Evolutionary conservation across 2,113 vertebrate species (phyloP).

Genomic region (Ctenomys sociabilis): DNA sequence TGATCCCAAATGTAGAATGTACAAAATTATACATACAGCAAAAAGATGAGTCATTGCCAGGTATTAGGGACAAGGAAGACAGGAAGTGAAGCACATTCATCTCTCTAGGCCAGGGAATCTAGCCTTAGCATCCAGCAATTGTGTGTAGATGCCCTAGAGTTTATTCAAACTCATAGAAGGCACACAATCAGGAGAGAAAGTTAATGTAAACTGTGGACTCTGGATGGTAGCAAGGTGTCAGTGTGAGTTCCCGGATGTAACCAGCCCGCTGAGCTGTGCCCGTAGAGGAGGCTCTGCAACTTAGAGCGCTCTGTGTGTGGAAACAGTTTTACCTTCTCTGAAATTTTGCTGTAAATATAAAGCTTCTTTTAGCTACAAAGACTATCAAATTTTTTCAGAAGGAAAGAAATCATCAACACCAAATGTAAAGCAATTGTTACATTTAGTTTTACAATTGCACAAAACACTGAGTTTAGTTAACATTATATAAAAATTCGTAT

Average conservation of each 20-base stretch:
- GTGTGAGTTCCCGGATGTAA: neutral
- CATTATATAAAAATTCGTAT: neutral
- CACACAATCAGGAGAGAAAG: neutral
- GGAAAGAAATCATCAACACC: neutral
- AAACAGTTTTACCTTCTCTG: no score
- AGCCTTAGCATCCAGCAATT: neutral
- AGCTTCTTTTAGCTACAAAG: neutral
- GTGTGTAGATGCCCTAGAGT: accelerated
- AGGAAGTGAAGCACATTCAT: neutral
- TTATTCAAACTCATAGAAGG: neutral
- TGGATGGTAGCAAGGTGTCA: neutral
- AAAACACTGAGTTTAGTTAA: neutral
- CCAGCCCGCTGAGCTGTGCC: neutral
- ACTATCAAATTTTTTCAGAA: neutral
- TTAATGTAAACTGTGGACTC: neutral
- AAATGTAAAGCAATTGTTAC: neutral
- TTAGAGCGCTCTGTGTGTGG: neutral
- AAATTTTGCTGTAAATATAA: neutral
- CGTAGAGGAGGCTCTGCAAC: accelerated
- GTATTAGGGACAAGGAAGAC: neutral
- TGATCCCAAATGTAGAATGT: neutral
- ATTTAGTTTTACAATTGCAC: neutral
- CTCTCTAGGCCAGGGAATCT: neutral
- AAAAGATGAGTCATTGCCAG: neutral
- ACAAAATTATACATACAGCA: neutral